Base-by-base conservation (phyloP, 2,113 vertebrate species). In the Cyanistes caeruleus region DNA sequence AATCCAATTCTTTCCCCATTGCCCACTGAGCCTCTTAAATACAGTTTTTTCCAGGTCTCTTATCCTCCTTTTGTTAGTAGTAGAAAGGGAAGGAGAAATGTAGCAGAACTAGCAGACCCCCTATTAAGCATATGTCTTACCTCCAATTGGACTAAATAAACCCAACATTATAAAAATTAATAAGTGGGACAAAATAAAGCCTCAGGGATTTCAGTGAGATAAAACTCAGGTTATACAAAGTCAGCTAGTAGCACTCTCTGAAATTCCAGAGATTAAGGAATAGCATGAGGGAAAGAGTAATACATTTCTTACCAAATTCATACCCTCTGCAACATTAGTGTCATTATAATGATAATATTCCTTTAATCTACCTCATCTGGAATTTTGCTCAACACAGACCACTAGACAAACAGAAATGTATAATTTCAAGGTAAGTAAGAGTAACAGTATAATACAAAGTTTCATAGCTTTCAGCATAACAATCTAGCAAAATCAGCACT, bases 341-440 rank as follows among this genome's bases (percentile, higher is more conserved):
- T 81, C 12, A 16, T 68, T 56, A 49, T 4, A 64, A 22, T 5
- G 5, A 62, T 79, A 84, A 74, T 84, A n/a, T 53, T 78, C 69
- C 41, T 92, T 76, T 35, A 22, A 20, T 84, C 96, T 96, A 96
- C 96, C 95, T 96, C 96, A 93, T 86, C 58, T 95, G 22, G 60
- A 69, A 65, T 24, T 20, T 80, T 95, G 60, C 35, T 88, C 19
- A 37, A 68, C n/a, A 10, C 15, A 90, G 85, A 85, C 58, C 88
- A 64, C n/a, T 52, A 69, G 72, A 62, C 55, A 85, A 74, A 64
- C 7, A 74, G 58, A 94, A 77, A 51, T 27, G 10, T 48, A 4
- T 75, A 30, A 68, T 62, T 85, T 65, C 27, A 59, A 58, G 39
- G 39, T 84, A 65, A 68, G 35, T 30, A 56, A 89, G 23, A 3